Percentiles rank a stretch among this genome's conserved stretches.
Evolutionary conservation across 1,140 invertebrate species (phyloP).

Genomic region (Sesamia nonagrioides): DNA sequence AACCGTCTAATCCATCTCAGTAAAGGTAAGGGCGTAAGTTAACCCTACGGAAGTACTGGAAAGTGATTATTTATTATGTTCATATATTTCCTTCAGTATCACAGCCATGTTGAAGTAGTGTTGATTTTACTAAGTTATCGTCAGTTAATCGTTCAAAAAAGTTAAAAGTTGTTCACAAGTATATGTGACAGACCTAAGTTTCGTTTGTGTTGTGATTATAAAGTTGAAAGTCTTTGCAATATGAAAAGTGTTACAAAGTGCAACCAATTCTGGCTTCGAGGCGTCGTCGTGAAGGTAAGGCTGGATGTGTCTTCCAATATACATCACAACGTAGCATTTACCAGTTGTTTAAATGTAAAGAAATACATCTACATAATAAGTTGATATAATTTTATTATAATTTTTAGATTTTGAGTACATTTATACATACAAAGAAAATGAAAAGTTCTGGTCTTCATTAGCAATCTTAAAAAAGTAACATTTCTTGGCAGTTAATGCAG

Average conservation of each 20-base stretch:
- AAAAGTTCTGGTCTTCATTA: neutral
- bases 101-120: conserved; percentile 88
- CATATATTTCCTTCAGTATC: conserved; percentile 85
- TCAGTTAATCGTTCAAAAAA: conserved; percentile 83
- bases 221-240: conserved; percentile 84
- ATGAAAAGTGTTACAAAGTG: conserved; percentile 87
- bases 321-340: conserved; percentile 73
- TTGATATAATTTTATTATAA: conserved; percentile 5
- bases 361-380: conserved; percentile 3
- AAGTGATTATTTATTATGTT: conserved; percentile 87
- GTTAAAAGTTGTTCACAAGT: conserved; percentile 84
- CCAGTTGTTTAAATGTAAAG: conserved; percentile 29
- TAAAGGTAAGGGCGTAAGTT: conserved; percentile 87
- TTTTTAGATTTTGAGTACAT: conserved; percentile 16
- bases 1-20: conserved; percentile 82
- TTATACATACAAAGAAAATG: neutral
- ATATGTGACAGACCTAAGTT: conserved; percentile 86
- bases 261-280: conserved; percentile 83
- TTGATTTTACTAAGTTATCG: conserved; percentile 86
- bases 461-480: no score
- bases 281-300: conserved; percentile 85
- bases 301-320: conserved; percentile 85
- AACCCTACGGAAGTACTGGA: conserved; percentile 81
- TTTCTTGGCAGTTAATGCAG: neutral
- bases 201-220: conserved; percentile 85